Conservation (phyloP, 1,140 invertebrate species). For the Trypoxylus dichotomus region DNA sequence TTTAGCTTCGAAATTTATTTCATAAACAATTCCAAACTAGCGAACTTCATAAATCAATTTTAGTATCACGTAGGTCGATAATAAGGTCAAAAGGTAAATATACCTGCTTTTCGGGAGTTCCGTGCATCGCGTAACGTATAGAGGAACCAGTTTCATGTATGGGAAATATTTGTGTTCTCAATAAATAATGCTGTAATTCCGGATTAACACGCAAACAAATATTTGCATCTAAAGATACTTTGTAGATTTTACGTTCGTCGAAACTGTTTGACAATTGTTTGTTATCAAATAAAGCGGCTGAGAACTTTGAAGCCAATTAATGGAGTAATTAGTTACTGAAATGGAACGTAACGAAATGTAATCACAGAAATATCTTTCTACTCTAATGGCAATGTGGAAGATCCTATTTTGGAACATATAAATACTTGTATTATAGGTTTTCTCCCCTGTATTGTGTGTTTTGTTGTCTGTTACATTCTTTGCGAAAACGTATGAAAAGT, state of each 20-base stretch:
- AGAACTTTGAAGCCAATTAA: not conserved
- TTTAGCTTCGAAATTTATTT: not conserved
- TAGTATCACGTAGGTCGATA: not conserved
- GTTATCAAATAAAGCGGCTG: not conserved
- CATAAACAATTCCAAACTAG: not conserved
- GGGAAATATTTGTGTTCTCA: not conserved
- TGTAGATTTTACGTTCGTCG: not conserved
- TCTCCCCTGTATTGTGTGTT: too few relatives aligned
- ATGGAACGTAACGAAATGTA: too few relatives aligned
- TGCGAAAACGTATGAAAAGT: too few relatives aligned
- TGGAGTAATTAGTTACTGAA: not conserved
- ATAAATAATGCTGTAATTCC: not conserved
- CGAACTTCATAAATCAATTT: not conserved
- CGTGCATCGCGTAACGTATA: not conserved
- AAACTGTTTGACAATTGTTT: not conserved
- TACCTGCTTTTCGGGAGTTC: not conserved
- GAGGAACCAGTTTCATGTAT: not conserved
- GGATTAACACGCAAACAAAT: not conserved
- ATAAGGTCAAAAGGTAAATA: slow-evolving; percentile 6
- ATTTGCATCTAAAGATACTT: not conserved
- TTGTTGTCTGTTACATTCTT: too few relatives aligned
- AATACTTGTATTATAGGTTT: too few relatives aligned
- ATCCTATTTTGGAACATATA: too few relatives aligned
- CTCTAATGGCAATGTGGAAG: too few relatives aligned
- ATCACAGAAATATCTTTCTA: too few relatives aligned